Evolutionary conservation across 2,113 vertebrate genomes (phyloP), one percentile per base, ranked within the genome.

Genomic region (Asarcornis scutulata): DNA sequence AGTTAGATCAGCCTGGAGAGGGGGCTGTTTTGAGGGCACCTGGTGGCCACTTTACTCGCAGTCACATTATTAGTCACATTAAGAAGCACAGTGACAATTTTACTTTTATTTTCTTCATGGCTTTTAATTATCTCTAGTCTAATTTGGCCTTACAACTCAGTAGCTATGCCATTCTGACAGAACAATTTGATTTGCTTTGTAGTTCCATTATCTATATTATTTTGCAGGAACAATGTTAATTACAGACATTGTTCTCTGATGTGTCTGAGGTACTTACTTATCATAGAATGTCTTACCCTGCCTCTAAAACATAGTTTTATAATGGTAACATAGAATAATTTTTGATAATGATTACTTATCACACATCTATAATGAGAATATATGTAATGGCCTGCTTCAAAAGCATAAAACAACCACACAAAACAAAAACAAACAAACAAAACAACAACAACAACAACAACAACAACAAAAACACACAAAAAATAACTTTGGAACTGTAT

Each of bases 1-100:
- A 20, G 13, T 8, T 60, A 38, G 3, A 3, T 62, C 31, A 56
- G 4, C n/a, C 31, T 42, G 38, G 13, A 34, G 48, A 13, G 74
- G 3, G 8, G 26, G 13, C 0, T 1, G 27, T 6, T 81, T 50
- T 58, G 32, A 25, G 40, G 9, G 5, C 13, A 56, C 5, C 9
- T 59, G 48, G 29, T 3, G 1, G 34, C 22, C 21, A 13, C 31
- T 22, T 82, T 48, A 58, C 10, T 64, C 11, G 8, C 4, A 15
- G 13, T 29, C 1, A 2, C 58, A 82, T 64, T 58, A 42, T 80
- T 62, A n/a, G 38, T 40, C 38, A 40, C 38, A 40, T 89, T 62
- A 66, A 52, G 53, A 40, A 85, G 17, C 12, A 29, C 1, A 0
- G 17, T 66, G 8, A 17, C 56, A 64, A 64, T 66, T 76, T 80